phyloP scores from a whole-genome alignment of 2,113 vertebrate genomes.

The Peromyscus californicus region DNA sequence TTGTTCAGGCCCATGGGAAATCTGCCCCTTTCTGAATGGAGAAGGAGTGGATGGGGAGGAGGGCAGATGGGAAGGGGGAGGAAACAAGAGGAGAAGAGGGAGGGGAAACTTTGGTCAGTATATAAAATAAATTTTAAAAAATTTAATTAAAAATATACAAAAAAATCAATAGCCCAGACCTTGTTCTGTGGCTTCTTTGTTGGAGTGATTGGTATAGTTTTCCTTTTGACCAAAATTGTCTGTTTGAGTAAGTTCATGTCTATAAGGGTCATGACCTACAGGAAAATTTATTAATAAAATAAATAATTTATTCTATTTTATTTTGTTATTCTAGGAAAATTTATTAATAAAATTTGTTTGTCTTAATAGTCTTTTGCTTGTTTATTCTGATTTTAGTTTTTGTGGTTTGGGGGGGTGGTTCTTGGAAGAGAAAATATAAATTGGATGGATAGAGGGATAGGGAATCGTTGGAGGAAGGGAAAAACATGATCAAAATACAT shows the following conservation, averaged over 20 bases:
- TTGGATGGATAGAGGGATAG: neutral
- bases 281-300: neutral
- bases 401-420: neutral
- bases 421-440: neutral
- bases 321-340: neutral
- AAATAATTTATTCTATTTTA: no score
- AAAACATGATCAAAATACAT: neutral
- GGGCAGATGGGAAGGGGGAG: neutral
- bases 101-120: neutral
- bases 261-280: neutral
- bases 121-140: neutral
- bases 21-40: neutral
- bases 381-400: neutral
- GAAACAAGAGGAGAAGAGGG: neutral
- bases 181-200: neutral
- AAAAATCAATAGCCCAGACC: neutral
- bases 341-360: neutral
- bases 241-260: conserved; percentile 7
- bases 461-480: neutral
- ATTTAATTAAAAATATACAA: neutral
- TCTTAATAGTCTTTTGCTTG: neutral
- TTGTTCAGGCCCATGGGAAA: neutral
- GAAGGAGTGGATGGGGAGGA: neutral
- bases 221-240: conserved; percentile 9
- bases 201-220: neutral